Evolutionary conservation across 2,113 vertebrate species (phyloP).

Genomic region (Syrmaticus mikado): DNA sequence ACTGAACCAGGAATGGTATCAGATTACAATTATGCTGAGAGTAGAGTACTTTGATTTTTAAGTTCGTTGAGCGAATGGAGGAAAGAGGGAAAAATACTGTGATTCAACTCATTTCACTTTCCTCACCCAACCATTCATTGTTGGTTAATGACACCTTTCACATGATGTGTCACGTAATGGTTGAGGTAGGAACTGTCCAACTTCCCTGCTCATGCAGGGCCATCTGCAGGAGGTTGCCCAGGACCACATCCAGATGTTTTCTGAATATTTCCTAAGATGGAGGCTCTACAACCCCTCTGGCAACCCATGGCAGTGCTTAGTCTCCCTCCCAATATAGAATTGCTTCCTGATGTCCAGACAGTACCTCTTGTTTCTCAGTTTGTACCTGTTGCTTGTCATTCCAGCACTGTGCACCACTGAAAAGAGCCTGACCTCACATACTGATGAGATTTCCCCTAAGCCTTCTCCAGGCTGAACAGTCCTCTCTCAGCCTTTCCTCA

Average conservation of each 20-base stretch:
- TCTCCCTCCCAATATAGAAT: not conserved
- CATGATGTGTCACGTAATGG: not conserved
- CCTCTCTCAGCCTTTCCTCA: not conserved
- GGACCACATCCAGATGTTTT: not conserved
- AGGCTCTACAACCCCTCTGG: not conserved
- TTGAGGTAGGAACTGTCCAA: not conserved
- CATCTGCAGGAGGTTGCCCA: not conserved
- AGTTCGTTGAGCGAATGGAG: not conserved
- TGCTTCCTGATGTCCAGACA: not conserved
- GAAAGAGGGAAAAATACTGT: not conserved
- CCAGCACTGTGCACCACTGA: not conserved
- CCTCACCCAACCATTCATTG: not conserved
- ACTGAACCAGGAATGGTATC: not conserved
- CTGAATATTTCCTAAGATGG: not conserved
- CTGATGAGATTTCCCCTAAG: accelerated
- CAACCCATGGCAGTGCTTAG: accelerated
- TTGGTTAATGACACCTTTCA: not conserved
- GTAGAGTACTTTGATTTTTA: not conserved
- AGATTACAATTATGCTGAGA: not conserved
- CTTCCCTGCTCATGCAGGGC: not conserved
- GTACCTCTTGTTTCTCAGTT: not conserved
- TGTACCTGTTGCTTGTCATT: not conserved
- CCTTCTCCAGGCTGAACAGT: not conserved
- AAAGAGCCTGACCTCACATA: not conserved
- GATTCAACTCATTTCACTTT: not conserved